Base-by-base conservation (phyloP, 2,797 vertebrate species). In the Phataginus tricuspis region DNA sequence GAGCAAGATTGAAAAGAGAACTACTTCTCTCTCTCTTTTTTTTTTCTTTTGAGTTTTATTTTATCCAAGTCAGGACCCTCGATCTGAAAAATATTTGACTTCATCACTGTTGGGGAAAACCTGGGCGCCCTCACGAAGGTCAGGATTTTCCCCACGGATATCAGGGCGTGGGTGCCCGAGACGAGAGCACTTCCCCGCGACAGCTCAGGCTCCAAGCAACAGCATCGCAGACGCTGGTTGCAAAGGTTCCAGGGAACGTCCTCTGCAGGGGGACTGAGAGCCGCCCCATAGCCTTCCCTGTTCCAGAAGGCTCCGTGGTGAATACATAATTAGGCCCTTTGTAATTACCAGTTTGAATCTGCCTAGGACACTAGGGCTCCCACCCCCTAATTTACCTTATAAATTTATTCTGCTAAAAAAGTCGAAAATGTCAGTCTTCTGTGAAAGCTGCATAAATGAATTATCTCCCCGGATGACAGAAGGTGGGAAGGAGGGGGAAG, bases 351-450 rank as follows among this genome's bases (percentile, higher is more conserved):
- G 95, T 96, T 97, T 97, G 97, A 94, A 74, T 96, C 97, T 97
- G 96, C 94, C 96, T 95, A 95, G 97, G 97, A 98, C 96, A 97
- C 91, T 89, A 42, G 72, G 96, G 94, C 91, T 97, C 97, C 97
- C 96, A 97, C 95, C 97, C 97, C 96, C 97, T 98, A 97, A 97
- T 97, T 98, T 97, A 97, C 97, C 97, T 98, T 97, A 98, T 97
- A 97, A 97, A 98, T 97, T 97, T 97, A 91, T 96, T 98, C 87
- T 95, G 96, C 96, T 98, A 98, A 97, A 97, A 95, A 98, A 95
- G 95, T 97, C 45, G 87, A 97, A 98, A 96, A 83, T 98, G 97
- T 97, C 97, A 97, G 94, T 97, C 97, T 97, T 96, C 77, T 96
- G 71, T 90, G 97, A 97, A 97, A 69, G 87, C 94, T 96, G 75